Evolutionary conservation across 2,797 vertebrate genomes (phyloP), one percentile per base, ranked within the genome.

Genomic region (Hozukius guyotensis): DNA sequence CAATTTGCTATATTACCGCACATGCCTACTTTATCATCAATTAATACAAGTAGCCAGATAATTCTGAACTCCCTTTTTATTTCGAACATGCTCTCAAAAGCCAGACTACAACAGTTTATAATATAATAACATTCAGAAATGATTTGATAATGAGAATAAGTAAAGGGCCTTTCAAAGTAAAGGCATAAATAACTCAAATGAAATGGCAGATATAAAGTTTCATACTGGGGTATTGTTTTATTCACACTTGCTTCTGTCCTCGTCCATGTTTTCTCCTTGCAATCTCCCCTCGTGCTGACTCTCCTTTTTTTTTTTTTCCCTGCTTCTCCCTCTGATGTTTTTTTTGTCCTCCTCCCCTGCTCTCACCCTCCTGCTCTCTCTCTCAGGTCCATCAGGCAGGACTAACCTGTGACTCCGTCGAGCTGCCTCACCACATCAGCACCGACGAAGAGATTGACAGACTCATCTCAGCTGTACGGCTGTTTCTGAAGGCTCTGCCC

Each of bases 371-470:
- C 9, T 25, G 13, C 16, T 32, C 14, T 38, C 52, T 36, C 5
- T 55, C 36, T 38, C 86, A 99, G 98, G 97, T 99, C 55, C 98
- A 99, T 87, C 98, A 99, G 76, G 98, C 98, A 16, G 98, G 98
- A 3, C 90, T 99, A 71, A 99, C 98, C 24, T 99, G 98, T 77
- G 98, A 99, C 93, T 96, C 97, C 32, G 82, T 96, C 0, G 98
- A 99, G 85, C 97, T 99, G 78, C 98, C 98, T 72, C 98, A 99
- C 81, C 98, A 99, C 56, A 80, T 99, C 88, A 99, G 98, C 94
- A 95, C 94, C 2, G 95, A 97, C 7, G 94, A 96, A 1, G 98
- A 99, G 94, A 97, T 99, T 0, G 92, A 96, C 73, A 80, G 91
- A 71, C 96, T 98, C 20, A 18, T 97, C 42, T 89, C 93, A 5